Conservation (phyloP, 2,797 vertebrate species). For the Smutsia temminckii region DNA sequence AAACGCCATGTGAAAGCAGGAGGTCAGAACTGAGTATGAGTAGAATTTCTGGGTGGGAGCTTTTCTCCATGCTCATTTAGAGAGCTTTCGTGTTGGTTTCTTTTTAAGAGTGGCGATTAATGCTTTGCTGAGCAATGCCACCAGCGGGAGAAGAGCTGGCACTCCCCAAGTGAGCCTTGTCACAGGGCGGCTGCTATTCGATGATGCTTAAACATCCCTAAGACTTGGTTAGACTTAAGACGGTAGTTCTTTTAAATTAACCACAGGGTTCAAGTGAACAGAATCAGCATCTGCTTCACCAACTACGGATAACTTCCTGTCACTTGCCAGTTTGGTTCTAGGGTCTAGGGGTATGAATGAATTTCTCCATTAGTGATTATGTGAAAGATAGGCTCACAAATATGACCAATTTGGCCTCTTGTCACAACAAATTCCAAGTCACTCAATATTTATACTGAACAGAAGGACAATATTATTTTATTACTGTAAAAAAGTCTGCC, state of each 20-base stretch:
- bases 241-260: conserved; percentile 46
- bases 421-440: conserved; percentile 17
- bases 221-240: conserved; percentile 2
- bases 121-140: conserved; percentile 27
- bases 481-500: conserved; percentile 51
- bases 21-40: conserved; percentile 40
- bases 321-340: conserved; percentile 33
- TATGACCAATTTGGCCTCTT: conserved; percentile 18
- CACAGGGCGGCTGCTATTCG: not conserved
- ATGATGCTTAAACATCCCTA: not conserved
- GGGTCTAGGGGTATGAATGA: not conserved
- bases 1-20: conserved; percentile 18
- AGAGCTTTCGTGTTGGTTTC: not conserved
- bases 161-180: not conserved
- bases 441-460: conserved; percentile 3
- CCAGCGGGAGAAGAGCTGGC: not conserved
- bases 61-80: not conserved
- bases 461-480: conserved; percentile 20
- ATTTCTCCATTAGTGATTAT: not conserved
- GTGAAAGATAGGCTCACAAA: conserved; percentile 21
- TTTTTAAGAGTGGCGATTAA: conserved; percentile 34
- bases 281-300: not conserved
- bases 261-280: not conserved
- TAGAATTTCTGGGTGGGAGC: conserved; percentile 57
- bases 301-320: not conserved